Evolutionary conservation across 2,113 vertebrate genomes (phyloP).

Genomic region (Alces alces): DNA sequence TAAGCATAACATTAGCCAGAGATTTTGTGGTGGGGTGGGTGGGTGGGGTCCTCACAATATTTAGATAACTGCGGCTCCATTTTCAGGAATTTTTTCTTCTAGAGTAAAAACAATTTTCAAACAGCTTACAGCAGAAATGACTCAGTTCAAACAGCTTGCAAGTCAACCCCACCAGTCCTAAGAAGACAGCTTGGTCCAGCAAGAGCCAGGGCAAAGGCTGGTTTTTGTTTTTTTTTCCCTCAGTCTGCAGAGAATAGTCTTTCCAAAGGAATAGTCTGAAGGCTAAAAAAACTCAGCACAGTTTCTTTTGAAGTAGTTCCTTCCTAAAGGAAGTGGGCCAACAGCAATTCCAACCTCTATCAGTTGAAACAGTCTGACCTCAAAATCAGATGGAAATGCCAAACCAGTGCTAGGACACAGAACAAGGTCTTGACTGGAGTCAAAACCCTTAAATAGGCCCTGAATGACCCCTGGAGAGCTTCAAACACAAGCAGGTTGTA

Average conservation of each 20-base stretch:
- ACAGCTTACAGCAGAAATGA: neutral
- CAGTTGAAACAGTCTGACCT: neutral
- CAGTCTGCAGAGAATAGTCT: neutral
- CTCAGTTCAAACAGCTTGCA: neutral
- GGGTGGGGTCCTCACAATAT: neutral
- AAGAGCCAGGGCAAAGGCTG: neutral
- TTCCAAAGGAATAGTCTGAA: neutral
- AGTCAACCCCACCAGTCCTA: neutral
- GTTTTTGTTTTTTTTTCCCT: neutral
- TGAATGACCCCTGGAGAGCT: neutral
- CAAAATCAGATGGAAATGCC: neutral
- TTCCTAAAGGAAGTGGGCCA: neutral
- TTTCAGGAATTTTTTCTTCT: neutral
- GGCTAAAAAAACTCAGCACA: neutral
- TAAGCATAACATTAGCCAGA: neutral
- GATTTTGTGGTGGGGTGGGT: neutral
- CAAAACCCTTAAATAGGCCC: neutral
- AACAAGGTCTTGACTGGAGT: neutral
- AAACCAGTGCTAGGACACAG: neutral
- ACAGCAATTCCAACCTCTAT: neutral
- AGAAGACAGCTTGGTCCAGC: neutral
- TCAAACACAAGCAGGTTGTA: neutral
- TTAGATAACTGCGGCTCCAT: neutral
- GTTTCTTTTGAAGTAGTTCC: neutral
- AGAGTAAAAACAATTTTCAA: neutral